Percentiles rank a stretch among this genome's conserved stretches.
phyloP scores from a whole-genome alignment of 2,797 vertebrate genomes.

The Tamandua tetradactyla region DNA sequence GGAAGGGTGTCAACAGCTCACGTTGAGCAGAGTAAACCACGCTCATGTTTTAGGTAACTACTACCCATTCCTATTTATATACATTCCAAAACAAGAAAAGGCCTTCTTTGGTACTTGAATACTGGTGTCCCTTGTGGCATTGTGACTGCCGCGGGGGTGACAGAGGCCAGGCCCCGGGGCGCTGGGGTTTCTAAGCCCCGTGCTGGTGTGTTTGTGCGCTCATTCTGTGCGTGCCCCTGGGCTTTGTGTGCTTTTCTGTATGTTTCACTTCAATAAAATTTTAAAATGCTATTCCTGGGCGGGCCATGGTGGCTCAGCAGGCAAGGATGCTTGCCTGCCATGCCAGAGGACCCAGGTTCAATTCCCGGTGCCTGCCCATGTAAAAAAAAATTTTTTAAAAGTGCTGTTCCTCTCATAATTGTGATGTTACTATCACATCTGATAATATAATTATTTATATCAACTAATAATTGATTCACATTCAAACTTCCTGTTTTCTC shows the following conservation, averaged over 20 bases:
- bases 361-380: too few species aligned
- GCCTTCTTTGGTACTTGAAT: background rate
- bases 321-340: too few species aligned
- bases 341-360: too few species aligned
- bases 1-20: background rate
- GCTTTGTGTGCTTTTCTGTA: background rate
- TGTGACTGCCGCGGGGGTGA: background rate
- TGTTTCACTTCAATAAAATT: background rate
- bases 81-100: background rate
- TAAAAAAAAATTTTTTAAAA: too few species aligned
- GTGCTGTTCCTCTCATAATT: background rate
- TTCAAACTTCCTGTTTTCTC: background rate
- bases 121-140: background rate
- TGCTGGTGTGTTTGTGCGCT: rapidly evolving
- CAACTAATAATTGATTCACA: background rate
- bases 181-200: too few species aligned
- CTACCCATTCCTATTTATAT: background rate
- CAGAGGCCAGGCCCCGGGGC: too few species aligned
- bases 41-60: background rate
- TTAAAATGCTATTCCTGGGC: background rate
- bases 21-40: background rate
- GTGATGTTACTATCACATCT: background rate
- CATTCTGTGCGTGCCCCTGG: too few species aligned
- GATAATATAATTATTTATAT: background rate
- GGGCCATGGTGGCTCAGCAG: too few species aligned